These are phyloP conservation scores for Melanotus villosus DNA, from an alignment of 2,888 invertebrate species.

Conservation along the genomic window DNA sequence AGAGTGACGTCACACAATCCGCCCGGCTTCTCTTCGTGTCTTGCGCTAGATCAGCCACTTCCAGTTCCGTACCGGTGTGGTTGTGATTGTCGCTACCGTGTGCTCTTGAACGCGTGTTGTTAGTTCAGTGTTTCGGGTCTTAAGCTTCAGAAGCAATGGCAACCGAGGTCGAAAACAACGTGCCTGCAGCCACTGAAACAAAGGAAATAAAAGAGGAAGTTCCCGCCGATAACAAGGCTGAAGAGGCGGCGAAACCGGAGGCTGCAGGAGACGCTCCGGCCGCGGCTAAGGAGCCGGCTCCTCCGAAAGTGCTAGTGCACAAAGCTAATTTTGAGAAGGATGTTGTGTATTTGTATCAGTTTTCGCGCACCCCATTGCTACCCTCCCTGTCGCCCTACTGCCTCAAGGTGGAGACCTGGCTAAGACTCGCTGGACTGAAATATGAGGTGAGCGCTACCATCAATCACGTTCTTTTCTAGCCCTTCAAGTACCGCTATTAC, in stretches of 20 bases:
- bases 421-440: conserved; percentile 90
- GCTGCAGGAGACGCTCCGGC: conserved; percentile 69
- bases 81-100: conserved; percentile 44
- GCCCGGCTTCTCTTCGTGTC: conserved; percentile 48
- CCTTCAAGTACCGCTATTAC: neutral
- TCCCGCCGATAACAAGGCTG: conserved; percentile 69
- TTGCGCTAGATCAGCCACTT: conserved; percentile 45
- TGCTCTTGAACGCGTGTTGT: conserved; percentile 49
- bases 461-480: neutral
- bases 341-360: conserved; percentile 94
- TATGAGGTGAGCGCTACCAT: conserved; percentile 88
- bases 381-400: conserved; percentile 94
- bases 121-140: conserved; percentile 51
- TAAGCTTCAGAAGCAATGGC: conserved; percentile 74
- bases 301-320: conserved; percentile 86
- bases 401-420: conserved; percentile 96
- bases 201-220: conserved; percentile 70
- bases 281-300: conserved; percentile 75
- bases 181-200: conserved; percentile 73
- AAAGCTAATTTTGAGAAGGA: conserved; percentile 93
- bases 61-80: conserved; percentile 51
- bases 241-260: conserved; percentile 68
- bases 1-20: conserved; percentile 53
- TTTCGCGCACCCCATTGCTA: conserved; percentile 89
- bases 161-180: conserved; percentile 82